phyloP scores from a whole-genome alignment of 1,140 invertebrate species.

The Drosophila fuyamai region DNA sequence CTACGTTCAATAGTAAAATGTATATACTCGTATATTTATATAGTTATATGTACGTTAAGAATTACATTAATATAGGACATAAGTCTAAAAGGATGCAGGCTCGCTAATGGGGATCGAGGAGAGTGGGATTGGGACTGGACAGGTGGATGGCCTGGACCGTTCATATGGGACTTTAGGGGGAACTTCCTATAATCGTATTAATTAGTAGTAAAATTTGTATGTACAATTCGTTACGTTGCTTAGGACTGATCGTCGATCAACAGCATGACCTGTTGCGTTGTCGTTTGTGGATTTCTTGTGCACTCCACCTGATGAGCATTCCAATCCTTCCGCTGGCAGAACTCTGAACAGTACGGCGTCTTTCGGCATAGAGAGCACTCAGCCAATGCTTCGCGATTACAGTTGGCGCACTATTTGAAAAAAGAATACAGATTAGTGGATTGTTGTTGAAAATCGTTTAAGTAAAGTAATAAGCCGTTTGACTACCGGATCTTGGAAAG shows the following conservation, averaged over 20 bases:
- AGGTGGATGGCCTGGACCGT: slow-evolving; percentile 9
- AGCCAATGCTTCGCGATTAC: slow-evolving; percentile 92
- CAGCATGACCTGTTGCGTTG: slow-evolving; percentile 88
- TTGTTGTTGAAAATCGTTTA: neutral
- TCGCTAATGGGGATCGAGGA: slow-evolving; percentile 27
- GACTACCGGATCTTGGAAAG: no score
- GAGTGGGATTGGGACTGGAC: slow-evolving; percentile 15
- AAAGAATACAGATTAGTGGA: neutral
- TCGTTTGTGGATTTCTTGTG: slow-evolving; percentile 86
- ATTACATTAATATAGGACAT: slow-evolving; percentile 81
- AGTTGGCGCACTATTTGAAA: slow-evolving; percentile 91
- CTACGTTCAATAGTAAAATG: slow-evolving; percentile 82
- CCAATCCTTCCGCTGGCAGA: slow-evolving; percentile 95
- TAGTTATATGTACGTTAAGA: slow-evolving; percentile 81
- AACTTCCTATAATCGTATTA: slow-evolving; percentile 72
- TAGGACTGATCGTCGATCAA: slow-evolving; percentile 87
- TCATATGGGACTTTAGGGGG: slow-evolving; percentile 15
- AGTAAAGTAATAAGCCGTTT: no score
- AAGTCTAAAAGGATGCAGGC: slow-evolving; percentile 68
- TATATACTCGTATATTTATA: slow-evolving; percentile 62
- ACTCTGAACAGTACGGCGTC: slow-evolving; percentile 94
- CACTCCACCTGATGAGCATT: slow-evolving; percentile 93
- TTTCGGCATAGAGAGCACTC: slow-evolving; percentile 93
- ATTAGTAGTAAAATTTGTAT: slow-evolving; percentile 83
- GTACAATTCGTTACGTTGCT: slow-evolving; percentile 81